Base-by-base conservation (phyloP, 2,888 invertebrate species). In the Uloborus plumipes region DNA sequence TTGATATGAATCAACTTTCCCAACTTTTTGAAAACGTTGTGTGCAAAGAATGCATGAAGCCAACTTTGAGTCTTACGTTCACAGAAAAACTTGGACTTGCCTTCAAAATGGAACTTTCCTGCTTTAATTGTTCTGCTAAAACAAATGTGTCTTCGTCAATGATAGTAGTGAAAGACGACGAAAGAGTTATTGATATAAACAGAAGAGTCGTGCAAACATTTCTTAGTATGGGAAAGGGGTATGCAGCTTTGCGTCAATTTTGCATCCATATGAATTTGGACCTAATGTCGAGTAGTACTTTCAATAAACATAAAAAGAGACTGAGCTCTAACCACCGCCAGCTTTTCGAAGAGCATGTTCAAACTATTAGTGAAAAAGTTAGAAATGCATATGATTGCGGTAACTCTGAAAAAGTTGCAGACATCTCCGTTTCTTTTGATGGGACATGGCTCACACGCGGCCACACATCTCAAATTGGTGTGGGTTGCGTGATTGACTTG, bases 401-500 rank as follows among this genome's bases (percentile, higher is more conserved):
- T 9, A n/a, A 26, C 11, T 13, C n/a, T 18, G 62, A 62, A 50
- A 18, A 49, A 9, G n/a, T n/a, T 64, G 53, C 66, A 0, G 59
- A 75, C 18, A 59, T 75, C 20, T 7, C 15, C 13, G 75, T 67
- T 4, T 67, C 49, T 2, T 67, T 50, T 59, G 61, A 75, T 31
- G 51, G 59, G 3, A 47, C 49, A 16, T 75, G 75, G 75, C 14
- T 50, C 2, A 75, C 16, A 4, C 20, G 59, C 11, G 75, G 75
- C 14, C 75, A 75, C 26, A 49, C 59, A 16, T 75, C 67, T 16
- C 20, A 59, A 9, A 50, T 59, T n/a, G 59, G 75, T 49, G 18
- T 75, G 13, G 67, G 59, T 1, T 67, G 59, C 50, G n/a, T n/a
- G n/a, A 64, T 64, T 20, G 70, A 77, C n/a, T 20, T 69, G 14